phyloP scores from a whole-genome alignment of 2,113 vertebrate genomes.

The Esox niger region DNA sequence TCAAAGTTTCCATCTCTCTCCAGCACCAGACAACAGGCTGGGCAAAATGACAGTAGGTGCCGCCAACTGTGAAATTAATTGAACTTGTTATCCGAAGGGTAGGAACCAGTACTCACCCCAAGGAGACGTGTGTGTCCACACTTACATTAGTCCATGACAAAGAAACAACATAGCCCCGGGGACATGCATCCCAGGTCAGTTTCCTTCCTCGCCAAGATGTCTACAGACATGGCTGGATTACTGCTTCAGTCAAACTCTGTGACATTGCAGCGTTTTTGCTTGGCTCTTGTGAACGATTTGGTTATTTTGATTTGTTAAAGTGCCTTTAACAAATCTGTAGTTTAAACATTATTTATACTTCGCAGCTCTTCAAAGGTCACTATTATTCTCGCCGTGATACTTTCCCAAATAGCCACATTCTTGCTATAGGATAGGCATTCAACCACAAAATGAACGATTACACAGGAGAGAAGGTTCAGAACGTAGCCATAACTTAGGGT shows the following conservation, averaged over 20 bases:
- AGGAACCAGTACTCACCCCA: constrained; percentile 45
- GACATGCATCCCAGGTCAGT: constrained; percentile 45
- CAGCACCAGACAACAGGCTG: constrained; percentile 44
- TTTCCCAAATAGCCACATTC: constrained; percentile 4
- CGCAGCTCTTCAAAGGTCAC: no score
- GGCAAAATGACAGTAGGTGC: constrained; percentile 42
- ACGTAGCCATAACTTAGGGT: background rate
- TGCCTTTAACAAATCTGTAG: background rate
- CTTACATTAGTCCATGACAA: constrained; percentile 20
- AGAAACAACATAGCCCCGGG: constrained; percentile 39
- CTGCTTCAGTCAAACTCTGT: background rate
- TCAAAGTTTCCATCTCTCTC: constrained; percentile 40
- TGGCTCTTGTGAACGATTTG: background rate
- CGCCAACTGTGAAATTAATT: constrained; percentile 76
- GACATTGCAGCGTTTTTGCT: background rate
- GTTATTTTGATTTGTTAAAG: background rate
- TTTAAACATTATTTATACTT: background rate
- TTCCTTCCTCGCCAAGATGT: constrained; percentile 34
- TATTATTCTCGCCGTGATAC: background rate
- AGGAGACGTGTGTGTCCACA: constrained; percentile 29
- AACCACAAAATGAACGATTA: constrained; percentile 1
- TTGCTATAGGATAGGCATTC: background rate
- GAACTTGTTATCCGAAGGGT: constrained; percentile 63
- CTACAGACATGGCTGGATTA: constrained; percentile 32
- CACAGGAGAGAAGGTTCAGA: background rate